phyloP scores from a whole-genome alignment of 2,888 invertebrate genomes.

The Drosophila sordidula region DNA sequence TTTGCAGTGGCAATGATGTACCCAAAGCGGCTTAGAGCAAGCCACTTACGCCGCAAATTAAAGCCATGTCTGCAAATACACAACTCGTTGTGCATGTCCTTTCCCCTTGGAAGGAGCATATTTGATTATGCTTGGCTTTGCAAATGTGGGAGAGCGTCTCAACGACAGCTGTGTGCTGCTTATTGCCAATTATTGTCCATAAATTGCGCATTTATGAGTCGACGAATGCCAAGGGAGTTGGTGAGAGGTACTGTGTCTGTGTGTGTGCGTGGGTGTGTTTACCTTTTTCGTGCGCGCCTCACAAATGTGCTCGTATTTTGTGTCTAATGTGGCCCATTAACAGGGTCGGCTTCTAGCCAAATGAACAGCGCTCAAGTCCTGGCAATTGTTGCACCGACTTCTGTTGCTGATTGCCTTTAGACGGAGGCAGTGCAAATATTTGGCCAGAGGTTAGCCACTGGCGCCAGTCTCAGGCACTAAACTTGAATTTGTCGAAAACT shows the following conservation, averaged over 20 bases:
- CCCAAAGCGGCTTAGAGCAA: conserved; percentile 34
- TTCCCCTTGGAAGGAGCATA: conserved; percentile 25
- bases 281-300: conserved; percentile 59
- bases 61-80: conserved; percentile 36
- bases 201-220: conserved; percentile 77
- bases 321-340: conserved; percentile 75
- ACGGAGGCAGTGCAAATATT: conserved; percentile 54
- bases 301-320: conserved; percentile 72
- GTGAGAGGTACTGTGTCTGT: conserved; percentile 4
- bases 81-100: conserved; percentile 27
- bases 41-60: conserved; percentile 57
- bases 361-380: conserved; percentile 21
- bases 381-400: conserved; percentile 58
- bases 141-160: conserved; percentile 39
- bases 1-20: conserved; percentile 36
- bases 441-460: conserved; percentile 60
- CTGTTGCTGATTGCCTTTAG: conserved; percentile 56
- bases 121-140: conserved; percentile 48
- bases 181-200: conserved; percentile 82
- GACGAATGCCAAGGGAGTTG: conserved; percentile 1
- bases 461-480: conserved; percentile 27
- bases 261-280: conserved; percentile 39
- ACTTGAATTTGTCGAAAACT: conserved; percentile 32
- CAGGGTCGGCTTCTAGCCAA: conserved; percentile 23
- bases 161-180: conserved; percentile 75